A percentile compares a stretch with the other conserved stretches of the same genome.
Evolutionary conservation across 1,140 invertebrate genomes (phyloP).

Genomic region (Diorhabda carinulata): DNA sequence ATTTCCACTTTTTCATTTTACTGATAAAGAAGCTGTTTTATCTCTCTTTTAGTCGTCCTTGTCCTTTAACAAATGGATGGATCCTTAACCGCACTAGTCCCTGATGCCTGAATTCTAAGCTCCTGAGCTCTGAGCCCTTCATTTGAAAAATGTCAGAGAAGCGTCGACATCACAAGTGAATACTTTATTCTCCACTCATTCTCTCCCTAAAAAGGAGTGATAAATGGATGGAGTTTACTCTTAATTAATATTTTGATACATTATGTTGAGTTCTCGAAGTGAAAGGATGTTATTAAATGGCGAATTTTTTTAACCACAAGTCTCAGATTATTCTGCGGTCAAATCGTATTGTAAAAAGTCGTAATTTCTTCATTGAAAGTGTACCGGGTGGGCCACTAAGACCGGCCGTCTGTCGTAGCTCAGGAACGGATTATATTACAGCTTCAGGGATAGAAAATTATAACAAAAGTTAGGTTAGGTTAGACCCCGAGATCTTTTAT

Average conservation of each 20-base stretch:
- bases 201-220: not conserved
- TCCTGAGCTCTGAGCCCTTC: not conserved
- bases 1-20: no score
- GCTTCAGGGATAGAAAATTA: no score
- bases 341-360: no score
- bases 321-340: no score
- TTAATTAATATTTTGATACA: conserved; percentile 3
- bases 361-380: no score
- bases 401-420: no score
- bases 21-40: no score
- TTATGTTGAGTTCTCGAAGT: not conserved
- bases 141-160: conserved; percentile 2
- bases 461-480: no score
- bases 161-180: not conserved
- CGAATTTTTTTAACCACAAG: not conserved
- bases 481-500: no score
- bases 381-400: no score
- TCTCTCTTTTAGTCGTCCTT: no score
- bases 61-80: not conserved
- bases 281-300: conserved; percentile 1
- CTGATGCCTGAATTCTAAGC: not conserved
- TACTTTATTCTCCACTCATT: not conserved
- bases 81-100: not conserved
- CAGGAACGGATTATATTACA: no score
- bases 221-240: not conserved